Conservation (phyloP, 2,888 invertebrate species). For the Schizotus pectinicornis region DNA sequence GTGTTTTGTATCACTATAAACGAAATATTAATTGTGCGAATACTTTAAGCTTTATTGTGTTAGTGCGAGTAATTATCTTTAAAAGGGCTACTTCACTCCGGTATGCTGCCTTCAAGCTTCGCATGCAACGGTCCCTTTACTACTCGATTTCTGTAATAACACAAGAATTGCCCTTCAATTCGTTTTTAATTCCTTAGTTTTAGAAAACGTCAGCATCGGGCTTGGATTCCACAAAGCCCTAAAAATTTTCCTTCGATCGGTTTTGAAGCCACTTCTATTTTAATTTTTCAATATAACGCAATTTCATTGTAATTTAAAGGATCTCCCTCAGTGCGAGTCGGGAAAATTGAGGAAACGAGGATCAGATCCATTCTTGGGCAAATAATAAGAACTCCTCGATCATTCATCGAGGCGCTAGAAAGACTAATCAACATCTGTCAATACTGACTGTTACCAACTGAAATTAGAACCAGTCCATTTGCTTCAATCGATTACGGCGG, state of each 20-base stretch:
- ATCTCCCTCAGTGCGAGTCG: conserved; percentile 1
- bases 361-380: conserved; percentile 28
- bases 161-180: too few species aligned
- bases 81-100: too few species aligned
- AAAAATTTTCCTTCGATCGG: not conserved
- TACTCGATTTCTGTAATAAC: too few species aligned
- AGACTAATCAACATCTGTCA: conserved; percentile 38
- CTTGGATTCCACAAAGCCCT: too few species aligned
- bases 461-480: conserved; percentile 36
- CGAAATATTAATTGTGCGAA: too few species aligned
- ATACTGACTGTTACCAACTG: conserved; percentile 32
- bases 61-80: too few species aligned
- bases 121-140: too few species aligned
- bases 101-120: too few species aligned
- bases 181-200: too few species aligned
- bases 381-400: conserved; percentile 31
- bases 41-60: too few species aligned
- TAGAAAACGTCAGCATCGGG: too few species aligned
- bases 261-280: conserved; percentile 6
- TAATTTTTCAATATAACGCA: conserved; percentile 6
- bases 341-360: conserved; percentile 20
- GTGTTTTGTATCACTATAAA: too few species aligned
- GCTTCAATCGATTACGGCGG: conserved; percentile 15
- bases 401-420: conserved; percentile 29
- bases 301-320: conserved; percentile 7